A percentile compares a stretch with the other conserved stretches of the same genome.
Conservation (phyloP, 2,888 invertebrate genomes). For the Oligia latruncula region DNA sequence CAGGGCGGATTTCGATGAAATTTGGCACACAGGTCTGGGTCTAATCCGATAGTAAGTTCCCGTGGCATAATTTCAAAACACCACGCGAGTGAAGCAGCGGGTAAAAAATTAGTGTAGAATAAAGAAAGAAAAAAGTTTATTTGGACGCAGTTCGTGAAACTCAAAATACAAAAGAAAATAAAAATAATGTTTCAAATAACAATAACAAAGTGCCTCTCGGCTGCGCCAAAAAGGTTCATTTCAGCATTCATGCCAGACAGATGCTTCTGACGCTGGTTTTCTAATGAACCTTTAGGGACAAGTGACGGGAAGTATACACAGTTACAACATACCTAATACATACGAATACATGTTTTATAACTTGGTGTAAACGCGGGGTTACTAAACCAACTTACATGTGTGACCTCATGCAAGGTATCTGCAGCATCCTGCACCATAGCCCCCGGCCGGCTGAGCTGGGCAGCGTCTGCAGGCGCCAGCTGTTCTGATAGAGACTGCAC, state of each 20-base stretch:
- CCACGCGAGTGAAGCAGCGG: not conserved
- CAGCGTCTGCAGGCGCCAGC: conserved; percentile 60
- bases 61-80: not conserved
- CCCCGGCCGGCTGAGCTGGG: conserved; percentile 61
- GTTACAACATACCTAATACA: no score
- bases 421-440: conserved; percentile 65
- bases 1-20: not conserved
- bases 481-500: conserved; percentile 64
- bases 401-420: conserved; percentile 65
- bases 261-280: no score
- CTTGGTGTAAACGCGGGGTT: not conserved
- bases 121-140: no score
- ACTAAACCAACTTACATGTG: conserved; percentile 50
- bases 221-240: no score
- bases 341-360: not conserved
- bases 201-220: no score
- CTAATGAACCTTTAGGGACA: no score
- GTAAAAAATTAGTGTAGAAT: no score
- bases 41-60: not conserved
- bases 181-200: no score
- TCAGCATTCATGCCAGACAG: no score
- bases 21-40: not conserved
- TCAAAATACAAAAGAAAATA: no score
- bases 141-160: no score
- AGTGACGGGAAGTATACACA: no score